These are phyloP conservation scores for Hypocryptadius cinnamomeus DNA, from an alignment of 2,113 vertebrate species.

Conservation along the genomic window DNA sequence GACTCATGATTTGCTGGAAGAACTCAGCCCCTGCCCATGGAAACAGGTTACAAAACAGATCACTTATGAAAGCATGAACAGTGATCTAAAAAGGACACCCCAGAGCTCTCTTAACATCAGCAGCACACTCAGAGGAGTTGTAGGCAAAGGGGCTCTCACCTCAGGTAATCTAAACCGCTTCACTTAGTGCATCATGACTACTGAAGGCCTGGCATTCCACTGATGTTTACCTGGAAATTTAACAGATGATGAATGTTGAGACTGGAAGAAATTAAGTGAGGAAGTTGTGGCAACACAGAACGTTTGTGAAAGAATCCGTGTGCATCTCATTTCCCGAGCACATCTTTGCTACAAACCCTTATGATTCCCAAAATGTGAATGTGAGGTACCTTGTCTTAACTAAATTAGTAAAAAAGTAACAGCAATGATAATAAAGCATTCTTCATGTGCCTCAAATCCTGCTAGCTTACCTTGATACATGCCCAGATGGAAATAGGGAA, in stretches of 20 bases:
- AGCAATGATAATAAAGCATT: rapidly evolving
- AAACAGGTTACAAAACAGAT: neutral
- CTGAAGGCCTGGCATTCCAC: neutral
- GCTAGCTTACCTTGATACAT: constrained; percentile 79
- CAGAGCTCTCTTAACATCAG: neutral
- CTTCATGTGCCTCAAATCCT: neutral
- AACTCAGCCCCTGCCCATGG: neutral
- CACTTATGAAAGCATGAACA: neutral
- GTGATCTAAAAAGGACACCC: neutral
- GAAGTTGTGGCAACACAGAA: neutral
- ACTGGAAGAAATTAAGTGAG: neutral
- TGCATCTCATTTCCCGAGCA: neutral
- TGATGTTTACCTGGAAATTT: neutral
- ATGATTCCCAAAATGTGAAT: neutral
- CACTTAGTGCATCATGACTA: neutral
- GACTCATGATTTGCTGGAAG: neutral
- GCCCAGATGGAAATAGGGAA: constrained; percentile 84
- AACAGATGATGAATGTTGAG: neutral
- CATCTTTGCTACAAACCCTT: neutral
- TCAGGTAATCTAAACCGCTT: neutral
- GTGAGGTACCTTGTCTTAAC: neutral
- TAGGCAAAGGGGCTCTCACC: neutral
- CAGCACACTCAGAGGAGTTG: neutral
- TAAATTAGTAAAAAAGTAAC: neutral
- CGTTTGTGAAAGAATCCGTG: neutral